Evolutionary conservation across 1,140 invertebrate genomes (phyloP).

Genomic region (Drosophila sturtevanti): DNA sequence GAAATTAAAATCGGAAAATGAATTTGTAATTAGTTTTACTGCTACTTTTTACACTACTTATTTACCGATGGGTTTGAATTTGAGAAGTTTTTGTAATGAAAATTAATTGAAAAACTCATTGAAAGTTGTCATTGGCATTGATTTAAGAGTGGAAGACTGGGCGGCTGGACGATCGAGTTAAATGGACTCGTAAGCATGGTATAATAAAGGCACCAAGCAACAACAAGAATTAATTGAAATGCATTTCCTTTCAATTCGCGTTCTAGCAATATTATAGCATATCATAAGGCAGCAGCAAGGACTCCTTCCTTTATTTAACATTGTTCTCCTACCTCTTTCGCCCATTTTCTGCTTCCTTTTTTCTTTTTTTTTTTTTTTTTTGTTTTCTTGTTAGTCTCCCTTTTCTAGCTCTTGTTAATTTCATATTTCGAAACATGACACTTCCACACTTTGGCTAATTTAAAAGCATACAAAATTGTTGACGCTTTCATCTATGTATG

Average conservation of each 20-base stretch:
- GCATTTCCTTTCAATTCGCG: slow-evolving; percentile 74
- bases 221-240: slow-evolving; percentile 68
- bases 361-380: not conserved
- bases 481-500: slow-evolving; percentile 14
- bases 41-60: slow-evolving; percentile 59
- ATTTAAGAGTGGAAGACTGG: slow-evolving; percentile 2
- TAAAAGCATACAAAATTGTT: slow-evolving; percentile 76
- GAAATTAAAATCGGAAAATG: slow-evolving; percentile 78
- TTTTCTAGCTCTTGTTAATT: slow-evolving; percentile 59
- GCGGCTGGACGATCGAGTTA: too few relatives aligned
- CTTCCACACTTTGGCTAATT: slow-evolving; percentile 79
- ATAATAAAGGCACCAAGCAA: slow-evolving; percentile 9
- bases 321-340: slow-evolving; percentile 20
- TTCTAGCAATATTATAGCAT: slow-evolving; percentile 59
- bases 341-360: not conserved
- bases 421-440: slow-evolving; percentile 79
- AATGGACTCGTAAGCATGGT: slow-evolving; percentile 13
- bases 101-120: slow-evolving; percentile 78
- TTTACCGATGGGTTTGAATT: slow-evolving; percentile 43
- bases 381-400: not conserved
- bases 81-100: slow-evolving; percentile 46
- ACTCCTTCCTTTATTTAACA: slow-evolving; percentile 7
- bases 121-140: slow-evolving; percentile 49
- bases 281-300: slow-evolving; percentile 36
- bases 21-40: slow-evolving; percentile 82